phyloP scores from a whole-genome alignment of 2,113 vertebrate genomes.

The Stigmatopora argus region DNA sequence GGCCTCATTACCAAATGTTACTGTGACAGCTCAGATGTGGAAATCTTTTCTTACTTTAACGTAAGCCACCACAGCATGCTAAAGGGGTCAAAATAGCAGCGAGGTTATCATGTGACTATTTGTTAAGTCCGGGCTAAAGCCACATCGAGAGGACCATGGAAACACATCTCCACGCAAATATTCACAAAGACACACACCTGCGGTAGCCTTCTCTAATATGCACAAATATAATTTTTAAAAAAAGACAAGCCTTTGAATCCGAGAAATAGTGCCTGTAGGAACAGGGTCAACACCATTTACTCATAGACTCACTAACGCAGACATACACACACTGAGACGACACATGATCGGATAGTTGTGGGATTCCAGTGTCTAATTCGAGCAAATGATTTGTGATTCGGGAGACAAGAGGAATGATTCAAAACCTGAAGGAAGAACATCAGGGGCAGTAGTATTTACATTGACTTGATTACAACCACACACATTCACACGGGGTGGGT shows the following conservation, averaged over 20 bases:
- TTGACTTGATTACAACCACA: constrained; percentile 68
- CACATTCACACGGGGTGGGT: constrained; percentile 40
- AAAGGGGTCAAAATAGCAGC: constrained; percentile 62
- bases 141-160: constrained; percentile 49
- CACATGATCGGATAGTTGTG: constrained; percentile 18
- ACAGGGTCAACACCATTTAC: constrained; percentile 53
- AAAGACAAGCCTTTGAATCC: constrained; percentile 63
- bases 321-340: constrained; percentile 36
- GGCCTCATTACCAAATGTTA: constrained; percentile 64
- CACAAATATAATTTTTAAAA: constrained; percentile 59
- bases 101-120: constrained; percentile 70
- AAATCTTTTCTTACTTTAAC: constrained; percentile 33
- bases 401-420: constrained; percentile 57
- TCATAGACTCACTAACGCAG: constrained; percentile 50
- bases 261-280: constrained; percentile 46
- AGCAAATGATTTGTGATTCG: constrained; percentile 66
- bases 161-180: constrained; percentile 33
- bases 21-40: constrained; percentile 47
- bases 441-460: constrained; percentile 69
- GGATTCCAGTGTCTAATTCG: constrained; percentile 58
- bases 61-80: constrained; percentile 34
- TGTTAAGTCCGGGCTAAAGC: constrained; percentile 75
- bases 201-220: constrained; percentile 61
- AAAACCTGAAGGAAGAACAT: constrained; percentile 54
- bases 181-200: constrained; percentile 14